Evolutionary conservation across 2,888 invertebrate species (phyloP).

Genomic region (Yponomeuta plumbellus): DNA sequence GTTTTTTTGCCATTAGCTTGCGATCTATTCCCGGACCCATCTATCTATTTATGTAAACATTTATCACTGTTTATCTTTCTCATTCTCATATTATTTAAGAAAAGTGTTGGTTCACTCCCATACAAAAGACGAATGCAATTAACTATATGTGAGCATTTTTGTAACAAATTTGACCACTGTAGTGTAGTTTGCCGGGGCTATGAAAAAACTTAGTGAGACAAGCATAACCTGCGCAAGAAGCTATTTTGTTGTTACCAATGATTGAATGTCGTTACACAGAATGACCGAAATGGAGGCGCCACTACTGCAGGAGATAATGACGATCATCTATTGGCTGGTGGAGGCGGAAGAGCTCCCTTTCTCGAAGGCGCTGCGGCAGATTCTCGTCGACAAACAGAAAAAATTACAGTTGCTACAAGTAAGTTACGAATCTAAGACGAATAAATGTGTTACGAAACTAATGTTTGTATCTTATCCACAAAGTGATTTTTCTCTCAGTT

Average conservation of each 20-base stretch:
- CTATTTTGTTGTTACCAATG: not conserved
- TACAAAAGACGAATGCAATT: too few species aligned
- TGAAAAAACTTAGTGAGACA: not conserved
- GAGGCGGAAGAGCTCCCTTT: constrained; percentile 93
- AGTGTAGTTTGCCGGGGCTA: constrained; percentile 1
- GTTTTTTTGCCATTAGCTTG: too few species aligned
- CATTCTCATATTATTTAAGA: too few species aligned
- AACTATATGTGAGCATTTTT: too few species aligned
- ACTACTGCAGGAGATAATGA: constrained; percentile 89
- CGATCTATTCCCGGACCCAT: too few species aligned
- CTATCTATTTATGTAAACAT: too few species aligned
- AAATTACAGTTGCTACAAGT: constrained; percentile 73
- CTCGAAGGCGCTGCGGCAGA: constrained; percentile 92
- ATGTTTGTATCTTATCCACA: too few species aligned
- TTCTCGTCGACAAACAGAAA: constrained; percentile 91
- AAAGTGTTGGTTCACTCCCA: too few species aligned
- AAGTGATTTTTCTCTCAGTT: too few species aligned
- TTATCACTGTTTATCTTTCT: too few species aligned
- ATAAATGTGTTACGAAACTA: not conserved
- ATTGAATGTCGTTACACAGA: constrained; percentile 54
- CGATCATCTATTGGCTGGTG: constrained; percentile 95
- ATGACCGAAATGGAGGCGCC: constrained; percentile 89
- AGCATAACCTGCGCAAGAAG: not conserved
- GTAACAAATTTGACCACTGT: too few species aligned
- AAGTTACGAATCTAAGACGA: constrained; percentile 22